Percentiles rank a stretch among this genome's conserved stretches.
Evolutionary conservation across 1,140 invertebrate species (phyloP).

Genomic region (Dufourea novaeangliae): DNA sequence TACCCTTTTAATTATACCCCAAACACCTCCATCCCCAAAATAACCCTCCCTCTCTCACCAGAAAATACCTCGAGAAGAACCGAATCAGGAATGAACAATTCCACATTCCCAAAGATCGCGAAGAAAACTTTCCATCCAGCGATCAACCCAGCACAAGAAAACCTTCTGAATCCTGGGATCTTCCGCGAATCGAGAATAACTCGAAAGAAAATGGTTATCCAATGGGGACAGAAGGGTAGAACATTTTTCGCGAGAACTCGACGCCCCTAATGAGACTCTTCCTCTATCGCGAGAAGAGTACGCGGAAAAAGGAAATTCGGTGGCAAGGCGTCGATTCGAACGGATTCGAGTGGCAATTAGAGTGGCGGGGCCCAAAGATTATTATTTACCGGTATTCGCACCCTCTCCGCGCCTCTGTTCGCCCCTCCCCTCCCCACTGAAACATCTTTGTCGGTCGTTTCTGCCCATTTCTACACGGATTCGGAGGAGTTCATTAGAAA

Average conservation of each 20-base stretch:
- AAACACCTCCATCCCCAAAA: too few species aligned
- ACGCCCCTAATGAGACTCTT: slow-evolving; percentile 4
- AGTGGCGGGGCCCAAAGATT: slow-evolving; percentile 24
- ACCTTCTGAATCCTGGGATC: background rate
- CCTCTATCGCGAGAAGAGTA: background rate
- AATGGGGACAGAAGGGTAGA: background rate
- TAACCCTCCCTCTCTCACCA: too few species aligned
- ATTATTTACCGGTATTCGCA: slow-evolving; percentile 35
- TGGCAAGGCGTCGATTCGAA: slow-evolving; percentile 20
- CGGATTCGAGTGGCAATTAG: slow-evolving; percentile 41
- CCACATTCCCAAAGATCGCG: too few species aligned
- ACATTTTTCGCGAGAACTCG: background rate
- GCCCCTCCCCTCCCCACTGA: background rate
- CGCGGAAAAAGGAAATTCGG: background rate
- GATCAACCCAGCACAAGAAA: too few species aligned
- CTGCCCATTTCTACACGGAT: background rate
- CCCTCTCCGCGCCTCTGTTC: background rate
- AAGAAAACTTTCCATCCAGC: too few species aligned
- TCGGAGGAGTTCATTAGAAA: slow-evolving; percentile 37
- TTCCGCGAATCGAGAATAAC: background rate
- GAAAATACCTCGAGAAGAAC: too few species aligned
- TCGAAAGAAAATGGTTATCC: background rate
- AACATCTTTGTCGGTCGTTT: background rate
- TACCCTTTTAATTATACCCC: too few species aligned
- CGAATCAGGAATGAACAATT: too few species aligned